Percentiles rank a stretch among this genome's conserved stretches.
These are phyloP conservation scores for Borostomias antarcticus DNA, from an alignment of 2,797 vertebrate genomes.

Conservation along the genomic window DNA sequence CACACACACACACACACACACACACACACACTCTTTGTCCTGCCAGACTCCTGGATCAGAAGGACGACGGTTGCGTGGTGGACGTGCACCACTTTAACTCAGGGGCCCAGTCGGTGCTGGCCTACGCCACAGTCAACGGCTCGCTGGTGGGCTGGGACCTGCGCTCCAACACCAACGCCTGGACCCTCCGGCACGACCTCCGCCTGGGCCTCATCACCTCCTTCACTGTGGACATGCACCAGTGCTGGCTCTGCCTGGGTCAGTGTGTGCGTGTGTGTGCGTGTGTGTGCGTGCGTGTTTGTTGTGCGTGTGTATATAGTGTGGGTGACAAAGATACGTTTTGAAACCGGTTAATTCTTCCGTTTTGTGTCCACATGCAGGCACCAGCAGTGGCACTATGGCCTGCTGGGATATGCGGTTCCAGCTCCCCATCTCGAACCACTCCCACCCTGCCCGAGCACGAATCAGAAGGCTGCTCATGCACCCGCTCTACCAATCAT, in stretches of 20 bases:
- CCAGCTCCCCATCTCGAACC: slow-evolving; percentile 97
- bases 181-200: slow-evolving; percentile 92
- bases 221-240: slow-evolving; percentile 95
- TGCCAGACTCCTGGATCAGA: slow-evolving; percentile 85
- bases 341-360: neutral
- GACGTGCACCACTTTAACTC: slow-evolving; percentile 97
- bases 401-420: slow-evolving; percentile 99
- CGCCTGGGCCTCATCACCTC: slow-evolving; percentile 96
- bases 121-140: slow-evolving; percentile 95
- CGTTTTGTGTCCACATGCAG: slow-evolving; percentile 58
- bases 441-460: slow-evolving; percentile 91
- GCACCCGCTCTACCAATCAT: slow-evolving; percentile 96
- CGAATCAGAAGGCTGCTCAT: slow-evolving; percentile 92
- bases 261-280: slow-evolving; percentile 31
- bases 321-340: neutral
- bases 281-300: neutral
- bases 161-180: slow-evolving; percentile 88
- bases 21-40: neutral
- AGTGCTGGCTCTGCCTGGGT: slow-evolving; percentile 98
- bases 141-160: slow-evolving; percentile 96
- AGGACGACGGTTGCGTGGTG: slow-evolving; percentile 92
- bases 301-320: neutral
- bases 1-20: neutral
- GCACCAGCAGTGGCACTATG: slow-evolving; percentile 97
- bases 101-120: slow-evolving; percentile 90